Evolutionary conservation across 2,797 vertebrate species (phyloP), one percentile per base, ranked within the genome.

Genomic region (Sebastes matsubarae): DNA sequence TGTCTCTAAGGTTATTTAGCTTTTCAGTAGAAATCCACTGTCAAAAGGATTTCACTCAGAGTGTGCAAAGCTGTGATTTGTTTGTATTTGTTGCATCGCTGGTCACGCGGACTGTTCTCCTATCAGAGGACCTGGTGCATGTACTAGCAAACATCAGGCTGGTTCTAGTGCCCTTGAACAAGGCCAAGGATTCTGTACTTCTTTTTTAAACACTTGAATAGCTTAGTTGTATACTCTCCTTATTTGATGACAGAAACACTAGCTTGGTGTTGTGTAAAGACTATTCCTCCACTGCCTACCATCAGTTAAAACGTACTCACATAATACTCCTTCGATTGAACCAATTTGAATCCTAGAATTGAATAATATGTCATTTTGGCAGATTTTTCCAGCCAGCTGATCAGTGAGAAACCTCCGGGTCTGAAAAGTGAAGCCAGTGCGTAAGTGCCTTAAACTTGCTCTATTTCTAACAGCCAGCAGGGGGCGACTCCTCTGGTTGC

Each of bases 1-100:
- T 73, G 74, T 77, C 75, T 89, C 72, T 63, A 46, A 91, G 85
- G 84, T 89, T 91, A 91, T 90, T 86, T 79, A 77, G 72, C 78
- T 65, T 84, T 89, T 78, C 68, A 79, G 68, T 84, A 72, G 76
- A 86, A 82, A 82, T 50, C 75, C 72, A 12, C 83, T 6, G 79
- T 88, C 82, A 87, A 84, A 54, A 90, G 79, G 85, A 80, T 87
- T 90, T 82, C 64, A 82, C 32, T 71, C 46, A 1, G 52, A 78
- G 79, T 11, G 55, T 57, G 76, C 63, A 68, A 68, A 73, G 76
- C 77, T 75, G 20, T 16, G 65, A 89, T 91, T 87, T 88, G 86
- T 88, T 90, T 86, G 77, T 82, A 71, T 87, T 87, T 82, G 81
- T 83, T 87, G 81, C 72, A 64, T 79, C 55, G 11, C 67, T 12